phyloP scores from a whole-genome alignment of 2,113 vertebrate genomes.

The Elgaria multicarinata region DNA sequence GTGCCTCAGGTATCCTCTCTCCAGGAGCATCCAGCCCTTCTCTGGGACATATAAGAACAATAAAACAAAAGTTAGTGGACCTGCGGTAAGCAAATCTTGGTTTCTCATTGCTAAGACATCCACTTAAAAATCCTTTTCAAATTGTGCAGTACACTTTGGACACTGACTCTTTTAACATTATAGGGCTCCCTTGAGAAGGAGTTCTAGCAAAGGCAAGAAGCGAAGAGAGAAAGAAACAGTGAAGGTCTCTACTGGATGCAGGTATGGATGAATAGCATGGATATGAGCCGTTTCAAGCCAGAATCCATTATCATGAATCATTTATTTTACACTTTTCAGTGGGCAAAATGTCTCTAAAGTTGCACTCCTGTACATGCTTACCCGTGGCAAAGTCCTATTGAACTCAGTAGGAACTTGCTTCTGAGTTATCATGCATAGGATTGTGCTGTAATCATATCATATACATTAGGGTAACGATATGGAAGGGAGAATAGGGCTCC shows the following conservation, averaged over 20 bases:
- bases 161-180: constrained; percentile 54
- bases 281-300: neutral
- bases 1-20: constrained; percentile 74
- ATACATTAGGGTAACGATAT: too few species aligned
- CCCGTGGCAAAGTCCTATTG: neutral
- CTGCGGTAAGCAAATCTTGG: constrained; percentile 80
- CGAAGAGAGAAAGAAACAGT: constrained; percentile 77
- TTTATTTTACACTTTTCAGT: neutral
- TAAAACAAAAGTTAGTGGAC: constrained; percentile 79
- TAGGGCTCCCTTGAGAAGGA: constrained; percentile 80
- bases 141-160: constrained; percentile 4
- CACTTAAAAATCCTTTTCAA: constrained; percentile 29
- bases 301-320: neutral
- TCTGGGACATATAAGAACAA: constrained; percentile 77
- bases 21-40: constrained; percentile 71
- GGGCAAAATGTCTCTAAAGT: neutral
- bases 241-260: constrained; percentile 80
- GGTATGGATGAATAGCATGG: constrained; percentile 71
- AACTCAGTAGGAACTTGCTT: neutral
- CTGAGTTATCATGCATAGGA: neutral
- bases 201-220: constrained; percentile 80
- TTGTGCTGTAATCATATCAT: neutral
- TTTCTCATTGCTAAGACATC: constrained; percentile 27
- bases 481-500: too few species aligned
- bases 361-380: neutral